These are phyloP conservation scores for Microtus ochrogaster DNA, from an alignment of 2,113 vertebrate genomes.

Conservation along the genomic window DNA sequence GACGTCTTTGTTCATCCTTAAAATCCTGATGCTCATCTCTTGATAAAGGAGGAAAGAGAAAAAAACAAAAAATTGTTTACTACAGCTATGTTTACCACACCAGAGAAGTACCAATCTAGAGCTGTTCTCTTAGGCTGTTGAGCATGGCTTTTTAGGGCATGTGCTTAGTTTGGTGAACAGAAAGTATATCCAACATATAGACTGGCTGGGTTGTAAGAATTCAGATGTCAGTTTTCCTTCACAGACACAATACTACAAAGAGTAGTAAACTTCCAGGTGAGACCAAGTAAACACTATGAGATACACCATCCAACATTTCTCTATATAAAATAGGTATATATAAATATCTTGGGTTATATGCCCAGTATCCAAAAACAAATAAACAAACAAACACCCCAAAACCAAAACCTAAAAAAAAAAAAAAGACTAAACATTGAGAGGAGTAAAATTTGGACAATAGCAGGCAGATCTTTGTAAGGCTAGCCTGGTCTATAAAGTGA, in stretches of 20 bases:
- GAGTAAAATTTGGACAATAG: background rate
- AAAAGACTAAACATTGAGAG: background rate
- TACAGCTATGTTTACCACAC: background rate
- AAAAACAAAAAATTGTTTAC: background rate
- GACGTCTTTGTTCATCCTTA: conserved; percentile 94
- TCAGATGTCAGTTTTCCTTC: background rate
- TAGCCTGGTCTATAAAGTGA: background rate
- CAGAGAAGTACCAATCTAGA: background rate
- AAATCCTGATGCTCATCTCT: conserved; percentile 99
- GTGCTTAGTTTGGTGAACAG: background rate
- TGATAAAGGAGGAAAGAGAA: conserved; percentile 7
- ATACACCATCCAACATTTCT: background rate
- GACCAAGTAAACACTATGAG: background rate
- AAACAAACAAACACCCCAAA: background rate
- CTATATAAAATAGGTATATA: background rate
- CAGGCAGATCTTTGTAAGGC: background rate
- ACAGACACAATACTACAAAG: background rate
- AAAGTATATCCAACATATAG: background rate
- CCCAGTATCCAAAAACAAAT: background rate
- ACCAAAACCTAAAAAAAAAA: background rate
- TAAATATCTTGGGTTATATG: background rate
- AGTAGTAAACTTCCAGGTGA: background rate
- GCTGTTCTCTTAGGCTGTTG: background rate
- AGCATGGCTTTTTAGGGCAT: background rate
- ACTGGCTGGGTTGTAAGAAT: background rate